phyloP scores from a whole-genome alignment of 1,140 invertebrate species.

The Ips nitidus region DNA sequence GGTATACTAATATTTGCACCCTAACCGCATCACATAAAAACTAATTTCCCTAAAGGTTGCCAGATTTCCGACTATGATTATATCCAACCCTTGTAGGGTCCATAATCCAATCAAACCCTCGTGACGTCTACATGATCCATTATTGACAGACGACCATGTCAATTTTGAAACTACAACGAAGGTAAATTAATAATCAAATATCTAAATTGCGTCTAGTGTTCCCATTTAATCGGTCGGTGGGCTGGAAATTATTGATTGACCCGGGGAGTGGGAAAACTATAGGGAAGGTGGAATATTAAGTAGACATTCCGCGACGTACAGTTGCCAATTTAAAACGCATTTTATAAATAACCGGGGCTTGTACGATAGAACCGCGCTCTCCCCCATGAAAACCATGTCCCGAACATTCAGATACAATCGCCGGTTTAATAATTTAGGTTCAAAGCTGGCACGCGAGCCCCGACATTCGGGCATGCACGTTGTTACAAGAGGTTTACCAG shows the following conservation, averaged over 20 bases:
- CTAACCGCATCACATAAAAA: too few species aligned
- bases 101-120: background rate
- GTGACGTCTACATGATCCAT: constrained; percentile 1
- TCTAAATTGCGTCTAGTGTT: background rate
- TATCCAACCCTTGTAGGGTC: background rate
- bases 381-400: constrained; percentile 14
- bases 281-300: background rate
- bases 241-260: background rate
- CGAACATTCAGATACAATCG: constrained; percentile 11
- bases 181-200: constrained; percentile 2
- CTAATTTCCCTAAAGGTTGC: too few species aligned
- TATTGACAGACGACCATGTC: constrained; percentile 2
- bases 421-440: constrained; percentile 10
- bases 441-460: constrained; percentile 1
- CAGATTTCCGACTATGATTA: too few species aligned
- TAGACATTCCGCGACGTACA: background rate
- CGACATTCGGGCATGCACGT: constrained; percentile 10
- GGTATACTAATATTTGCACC: too few species aligned
- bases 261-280: background rate
- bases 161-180: background rate
- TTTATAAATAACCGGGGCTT: constrained; percentile 10
- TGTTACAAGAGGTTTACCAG: constrained; percentile 7
- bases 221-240: background rate
- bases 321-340: constrained; percentile 15
- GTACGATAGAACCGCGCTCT: background rate